phyloP scores from a whole-genome alignment of 2,888 invertebrate species.

The Macrophya alboannulata region DNA sequence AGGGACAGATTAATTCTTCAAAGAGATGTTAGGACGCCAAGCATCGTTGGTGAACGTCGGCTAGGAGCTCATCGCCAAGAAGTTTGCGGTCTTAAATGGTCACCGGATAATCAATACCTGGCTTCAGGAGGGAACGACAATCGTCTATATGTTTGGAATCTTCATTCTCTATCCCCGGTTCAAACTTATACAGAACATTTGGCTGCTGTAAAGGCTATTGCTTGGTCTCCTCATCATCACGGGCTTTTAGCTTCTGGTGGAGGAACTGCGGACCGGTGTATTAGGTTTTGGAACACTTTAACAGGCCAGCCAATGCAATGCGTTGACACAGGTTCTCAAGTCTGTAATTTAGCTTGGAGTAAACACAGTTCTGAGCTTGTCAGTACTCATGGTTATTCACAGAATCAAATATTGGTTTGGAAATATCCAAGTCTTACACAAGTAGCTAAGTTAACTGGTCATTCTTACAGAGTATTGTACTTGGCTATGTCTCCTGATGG shows the following conservation, averaged over 20 bases:
- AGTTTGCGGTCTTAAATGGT: conserved; percentile 99
- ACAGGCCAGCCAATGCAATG: conserved; percentile 99
- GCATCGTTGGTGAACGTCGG: conserved; percentile 88
- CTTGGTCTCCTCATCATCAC: conserved; percentile 99
- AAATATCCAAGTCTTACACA: conserved; percentile 98
- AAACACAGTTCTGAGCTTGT: conserved; percentile 99
- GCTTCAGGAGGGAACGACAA: conserved; percentile 99
- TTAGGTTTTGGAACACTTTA: conserved; percentile 98
- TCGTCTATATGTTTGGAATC: conserved; percentile 95
- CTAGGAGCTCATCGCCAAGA: conserved; percentile 97
- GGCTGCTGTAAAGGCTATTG: conserved; percentile 99
- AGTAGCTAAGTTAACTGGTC: conserved; percentile 98
- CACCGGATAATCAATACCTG: conserved; percentile 97
- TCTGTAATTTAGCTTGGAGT: conserved; percentile 99
- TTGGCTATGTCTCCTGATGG: conserved; percentile 98
- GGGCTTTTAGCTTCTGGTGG: conserved; percentile 97
- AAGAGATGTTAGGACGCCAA: conserved; percentile 94
- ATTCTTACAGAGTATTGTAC: conserved; percentile 97
- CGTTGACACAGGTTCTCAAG: conserved; percentile 98
- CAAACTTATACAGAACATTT: conserved; percentile 98
- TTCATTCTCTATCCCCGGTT: conserved; percentile 93
- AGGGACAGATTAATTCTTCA: conserved; percentile 96
- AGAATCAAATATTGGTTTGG: conserved; percentile 99
- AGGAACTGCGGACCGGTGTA: conserved; percentile 99
- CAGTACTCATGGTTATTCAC: conserved; percentile 99